Percentiles rank a stretch among this genome's conserved stretches.
Conservation (phyloP, 2,888 invertebrate species). For the Platyscelio sp. region DNA sequence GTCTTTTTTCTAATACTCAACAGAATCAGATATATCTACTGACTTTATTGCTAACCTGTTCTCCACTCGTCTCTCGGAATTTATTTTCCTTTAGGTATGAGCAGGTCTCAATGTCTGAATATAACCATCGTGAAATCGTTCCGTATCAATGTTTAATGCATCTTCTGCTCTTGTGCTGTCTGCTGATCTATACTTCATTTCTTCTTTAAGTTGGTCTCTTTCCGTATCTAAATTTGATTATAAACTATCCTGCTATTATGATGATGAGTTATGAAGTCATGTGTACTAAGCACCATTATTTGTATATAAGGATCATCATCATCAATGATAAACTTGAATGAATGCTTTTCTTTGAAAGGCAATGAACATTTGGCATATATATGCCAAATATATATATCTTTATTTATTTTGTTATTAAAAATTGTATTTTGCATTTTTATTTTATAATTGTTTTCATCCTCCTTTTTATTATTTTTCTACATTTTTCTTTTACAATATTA, state of each 20-base stretch:
- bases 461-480: no score
- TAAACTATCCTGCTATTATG: not conserved
- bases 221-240: not conserved
- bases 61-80: conserved; percentile 27
- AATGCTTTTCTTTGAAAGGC: not conserved
- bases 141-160: not conserved
- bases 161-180: not conserved
- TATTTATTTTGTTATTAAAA: not conserved
- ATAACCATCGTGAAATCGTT: conserved; percentile 29
- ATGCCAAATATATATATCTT: not conserved
- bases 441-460: not conserved
- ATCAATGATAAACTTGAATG: conserved; percentile 16
- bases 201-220: conserved; percentile 11
- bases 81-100: conserved; percentile 14
- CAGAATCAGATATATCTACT: conserved; percentile 58
- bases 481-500: no score
- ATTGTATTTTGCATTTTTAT: not conserved
- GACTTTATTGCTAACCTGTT: conserved; percentile 18
- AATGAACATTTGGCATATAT: conserved; percentile 17
- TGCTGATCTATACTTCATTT: not conserved
- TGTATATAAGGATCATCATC: not conserved
- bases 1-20: conserved; percentile 35
- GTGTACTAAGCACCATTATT: not conserved
- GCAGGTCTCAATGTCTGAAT: not conserved
- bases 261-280: not conserved